A percentile compares a stretch with the other conserved stretches of the same genome.
These are phyloP conservation scores for Rugalucina vietnamica DNA, from an alignment of 2,888 invertebrate genomes.

Conservation along the genomic window DNA sequence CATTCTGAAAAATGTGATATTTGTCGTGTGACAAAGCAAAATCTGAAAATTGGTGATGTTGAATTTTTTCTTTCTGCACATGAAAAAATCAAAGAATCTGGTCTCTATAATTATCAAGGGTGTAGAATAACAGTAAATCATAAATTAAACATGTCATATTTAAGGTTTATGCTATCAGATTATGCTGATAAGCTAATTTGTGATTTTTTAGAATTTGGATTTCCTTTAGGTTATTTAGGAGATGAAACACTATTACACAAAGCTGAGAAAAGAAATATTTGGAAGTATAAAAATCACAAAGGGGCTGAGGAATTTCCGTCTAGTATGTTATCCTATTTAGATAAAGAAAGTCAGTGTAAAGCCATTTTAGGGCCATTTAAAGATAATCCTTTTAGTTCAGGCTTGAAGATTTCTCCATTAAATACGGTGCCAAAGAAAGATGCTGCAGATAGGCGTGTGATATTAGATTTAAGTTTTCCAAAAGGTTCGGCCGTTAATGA, in stretches of 20 bases:
- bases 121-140: not conserved
- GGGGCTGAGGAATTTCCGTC: not conserved
- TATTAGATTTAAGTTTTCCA: constrained; percentile 9
- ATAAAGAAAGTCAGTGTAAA: not conserved
- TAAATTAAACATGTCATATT: not conserved
- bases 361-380: not conserved
- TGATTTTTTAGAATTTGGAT: constrained; percentile 19
- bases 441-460: not conserved
- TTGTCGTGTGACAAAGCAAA: not conserved
- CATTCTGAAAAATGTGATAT: not conserved
- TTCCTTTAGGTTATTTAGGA: not conserved
- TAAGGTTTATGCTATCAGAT: not conserved
- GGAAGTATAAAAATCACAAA: not conserved
- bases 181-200: not conserved
- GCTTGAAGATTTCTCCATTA: not conserved
- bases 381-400: not conserved
- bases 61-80: not conserved
- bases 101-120: not conserved
- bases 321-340: not conserved
- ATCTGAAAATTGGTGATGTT: not conserved
- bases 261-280: not conserved
- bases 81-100: not conserved
- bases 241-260: not conserved
- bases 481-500: not conserved
- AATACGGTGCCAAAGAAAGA: constrained; percentile 4